Base-by-base conservation (phyloP, 1,140 invertebrate genomes). In the Eueides isabella region DNA sequence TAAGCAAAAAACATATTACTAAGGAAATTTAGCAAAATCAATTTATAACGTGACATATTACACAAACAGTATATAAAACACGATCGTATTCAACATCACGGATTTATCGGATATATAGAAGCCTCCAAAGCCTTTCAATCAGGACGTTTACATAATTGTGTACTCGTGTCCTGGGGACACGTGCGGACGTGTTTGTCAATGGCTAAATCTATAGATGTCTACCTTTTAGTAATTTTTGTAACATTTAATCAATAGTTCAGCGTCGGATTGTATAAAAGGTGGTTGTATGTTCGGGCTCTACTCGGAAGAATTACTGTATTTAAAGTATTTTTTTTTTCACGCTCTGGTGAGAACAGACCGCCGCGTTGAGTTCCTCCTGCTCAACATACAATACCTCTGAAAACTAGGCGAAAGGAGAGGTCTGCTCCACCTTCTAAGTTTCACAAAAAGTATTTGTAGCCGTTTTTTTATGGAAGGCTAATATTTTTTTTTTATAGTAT, bases 11-110 rank as follows among this genome's bases (percentile, higher is more conserved):
- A 48, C 19, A 7, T 48, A 55, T 55, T 23, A 55, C 23, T 4
- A 26, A 55, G 26, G 23, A 0, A 55, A 55, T 55, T 55, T 55
- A 12, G 23, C 19, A 55, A 55, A 55, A 26, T 26, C 23, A 55
- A 55, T 26, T 2, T 55, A 55, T 26, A 55, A 55, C 48, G 48
- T 55, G 48, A 55, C 23, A 23, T 55, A 26, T 23, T 55, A 55
- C 2, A 55, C 48, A 55, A 55, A 55, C 48, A 55, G 48, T 2
- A 23, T 48, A 48, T 44, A 48, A 67, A 44, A 67, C 23, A 23
- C 48, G 41, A 68, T 55, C 44, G 66, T 68, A 68, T 68, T 55
- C 66, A 68, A 68, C n/a, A 68, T 19, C 66, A 68, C 65, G 44
- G 29, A 68, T 28, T 31, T 23, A 7, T 61, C 41, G 44, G 41